phyloP scores from a whole-genome alignment of 2,888 invertebrate genomes.

The Coremacera marginata region DNA sequence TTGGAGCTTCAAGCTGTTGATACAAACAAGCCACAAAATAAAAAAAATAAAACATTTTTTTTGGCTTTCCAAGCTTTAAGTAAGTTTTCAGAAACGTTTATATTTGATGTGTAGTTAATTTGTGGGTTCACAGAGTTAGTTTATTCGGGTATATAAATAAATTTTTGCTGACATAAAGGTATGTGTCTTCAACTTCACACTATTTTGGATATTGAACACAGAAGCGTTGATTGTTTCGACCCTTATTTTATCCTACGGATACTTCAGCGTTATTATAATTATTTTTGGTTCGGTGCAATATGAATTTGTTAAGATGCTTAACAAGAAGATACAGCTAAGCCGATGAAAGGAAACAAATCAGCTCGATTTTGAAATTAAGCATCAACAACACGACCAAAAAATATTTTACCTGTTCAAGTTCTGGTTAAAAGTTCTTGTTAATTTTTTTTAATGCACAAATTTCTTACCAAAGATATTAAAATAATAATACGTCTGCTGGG shows the following conservation, averaged over 20 bases:
- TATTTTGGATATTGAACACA: not conserved
- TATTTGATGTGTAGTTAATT: conserved; percentile 66
- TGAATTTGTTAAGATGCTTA: not conserved
- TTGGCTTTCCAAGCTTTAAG: conserved; percentile 8
- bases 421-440: too few species aligned
- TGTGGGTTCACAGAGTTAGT: conserved; percentile 48
- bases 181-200: conserved; percentile 17
- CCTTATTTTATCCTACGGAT: not conserved
- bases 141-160: not conserved
- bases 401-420: too few species aligned
- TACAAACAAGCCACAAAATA: not conserved
- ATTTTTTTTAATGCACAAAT: too few species aligned
- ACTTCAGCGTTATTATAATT: too few species aligned
- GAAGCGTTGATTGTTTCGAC: conserved; percentile 17
- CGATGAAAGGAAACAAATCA: too few species aligned
- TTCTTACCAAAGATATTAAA: too few species aligned
- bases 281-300: too few species aligned
- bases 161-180: not conserved
- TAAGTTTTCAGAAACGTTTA: conserved; percentile 66
- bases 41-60: not conserved
- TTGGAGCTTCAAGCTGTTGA: conserved; percentile 10
- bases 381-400: too few species aligned
- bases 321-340: not conserved
- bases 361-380: too few species aligned
- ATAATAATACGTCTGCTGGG: too few species aligned